Conservation (phyloP, 2,888 invertebrate genomes). For the Peribatodes rhomboidaria region DNA sequence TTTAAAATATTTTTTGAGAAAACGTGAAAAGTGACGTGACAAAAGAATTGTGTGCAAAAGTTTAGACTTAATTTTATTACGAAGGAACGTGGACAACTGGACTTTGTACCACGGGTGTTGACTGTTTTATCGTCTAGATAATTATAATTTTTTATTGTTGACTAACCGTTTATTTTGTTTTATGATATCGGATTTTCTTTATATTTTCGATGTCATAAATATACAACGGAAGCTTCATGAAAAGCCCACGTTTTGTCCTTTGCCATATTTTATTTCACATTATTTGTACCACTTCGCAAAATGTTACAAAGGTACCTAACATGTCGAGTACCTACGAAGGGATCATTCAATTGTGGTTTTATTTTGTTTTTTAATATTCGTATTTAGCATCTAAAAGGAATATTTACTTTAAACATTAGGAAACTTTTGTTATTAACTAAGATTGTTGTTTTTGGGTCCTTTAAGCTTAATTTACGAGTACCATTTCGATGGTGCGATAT, state of each 20-base stretch:
- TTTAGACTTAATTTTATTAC: slow-evolving; percentile 7
- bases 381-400: slow-evolving; percentile 4
- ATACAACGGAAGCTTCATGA: slow-evolving; percentile 22
- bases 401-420: slow-evolving; percentile 14
- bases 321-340: slow-evolving; percentile 3
- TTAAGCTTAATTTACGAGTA: slow-evolving; percentile 39
- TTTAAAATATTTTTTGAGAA: not conserved
- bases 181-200: not conserved
- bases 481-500: slow-evolving; percentile 28
- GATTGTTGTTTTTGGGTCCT: slow-evolving; percentile 39
- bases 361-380: slow-evolving; percentile 10
- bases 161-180: not conserved
- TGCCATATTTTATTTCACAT: slow-evolving; percentile 1
- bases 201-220: not conserved
- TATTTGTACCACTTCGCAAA: slow-evolving; percentile 7
- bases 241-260: slow-evolving; percentile 27
- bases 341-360: slow-evolving; percentile 13
- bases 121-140: slow-evolving; percentile 2
- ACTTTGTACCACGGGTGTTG: not conserved
- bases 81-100: not conserved
- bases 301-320: not conserved
- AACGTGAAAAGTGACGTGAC: slow-evolving; percentile 5
- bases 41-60: not conserved
- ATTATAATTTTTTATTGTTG: too few relatives aligned
- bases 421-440: slow-evolving; percentile 27